These are phyloP conservation scores for Hydractinia echinata DNA, from an alignment of 30 jellyfish, hydroid and myxozoan species.

Conservation along the genomic window DNA sequence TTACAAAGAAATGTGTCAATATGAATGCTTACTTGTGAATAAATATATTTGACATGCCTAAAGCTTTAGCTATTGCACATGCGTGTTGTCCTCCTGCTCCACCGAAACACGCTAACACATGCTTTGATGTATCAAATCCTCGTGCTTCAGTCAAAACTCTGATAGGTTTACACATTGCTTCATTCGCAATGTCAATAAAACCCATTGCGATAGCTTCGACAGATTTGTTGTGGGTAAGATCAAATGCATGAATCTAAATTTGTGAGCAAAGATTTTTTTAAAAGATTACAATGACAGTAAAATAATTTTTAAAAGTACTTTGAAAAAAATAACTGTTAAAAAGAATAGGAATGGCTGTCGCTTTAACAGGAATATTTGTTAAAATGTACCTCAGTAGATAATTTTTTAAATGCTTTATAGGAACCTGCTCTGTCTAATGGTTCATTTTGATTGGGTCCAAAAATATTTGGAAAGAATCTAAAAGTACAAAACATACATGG, in stretches of 20 bases:
- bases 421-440: slow-evolving; percentile 82
- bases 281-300: no score
- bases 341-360: no score
- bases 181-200: slow-evolving; percentile 81
- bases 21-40: slow-evolving; percentile 63
- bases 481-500: slow-evolving; percentile 14
- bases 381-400: slow-evolving; percentile 62
- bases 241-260: slow-evolving; percentile 29
- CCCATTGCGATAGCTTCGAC: slow-evolving; percentile 96
- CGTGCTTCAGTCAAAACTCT: slow-evolving; percentile 84
- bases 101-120: slow-evolving; percentile 88
- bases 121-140: slow-evolving; percentile 94
- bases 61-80: slow-evolving; percentile 92
- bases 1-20: no score
- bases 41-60: slow-evolving; percentile 88
- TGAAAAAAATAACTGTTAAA: no score
- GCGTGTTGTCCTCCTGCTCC: slow-evolving; percentile 99
- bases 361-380: not conserved
- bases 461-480: slow-evolving; percentile 90
- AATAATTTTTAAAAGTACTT: no score
- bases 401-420: slow-evolving; percentile 46
- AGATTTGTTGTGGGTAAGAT: slow-evolving; percentile 18
- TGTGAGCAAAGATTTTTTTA: no score
- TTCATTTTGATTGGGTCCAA: slow-evolving; percentile 71
- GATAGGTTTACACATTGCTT: slow-evolving; percentile 97